These are phyloP conservation scores for Euclidia mi DNA, from an alignment of 2,888 invertebrate species.

Conservation along the genomic window DNA sequence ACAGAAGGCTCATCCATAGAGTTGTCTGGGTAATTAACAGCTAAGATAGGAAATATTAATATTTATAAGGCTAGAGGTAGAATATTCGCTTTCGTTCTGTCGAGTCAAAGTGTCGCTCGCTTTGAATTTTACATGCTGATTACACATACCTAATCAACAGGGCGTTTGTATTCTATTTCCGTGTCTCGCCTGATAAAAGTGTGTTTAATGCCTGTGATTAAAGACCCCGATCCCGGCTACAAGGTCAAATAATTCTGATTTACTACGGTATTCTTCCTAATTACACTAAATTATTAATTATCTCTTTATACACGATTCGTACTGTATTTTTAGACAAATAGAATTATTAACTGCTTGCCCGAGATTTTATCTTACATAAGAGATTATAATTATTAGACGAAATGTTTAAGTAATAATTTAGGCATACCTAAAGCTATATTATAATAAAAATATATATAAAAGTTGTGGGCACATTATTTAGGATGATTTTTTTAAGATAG, in stretches of 20 bases:
- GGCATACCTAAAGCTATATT: too few relatives aligned
- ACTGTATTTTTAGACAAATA: constrained; percentile 1
- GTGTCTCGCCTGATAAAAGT: constrained; percentile 28
- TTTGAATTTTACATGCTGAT: constrained; percentile 79
- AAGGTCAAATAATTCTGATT: constrained; percentile 30
- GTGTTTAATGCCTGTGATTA: constrained; percentile 39
- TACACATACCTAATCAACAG: constrained; percentile 56
- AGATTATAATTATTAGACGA: too few relatives aligned
- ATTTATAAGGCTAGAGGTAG: constrained; percentile 79
- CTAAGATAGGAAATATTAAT: constrained; percentile 87
- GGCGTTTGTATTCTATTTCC: constrained; percentile 46
- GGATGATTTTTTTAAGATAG: too few relatives aligned
- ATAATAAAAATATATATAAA: too few relatives aligned
- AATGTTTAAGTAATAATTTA: too few relatives aligned
- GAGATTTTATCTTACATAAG: too few relatives aligned
- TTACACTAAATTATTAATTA: constrained; percentile 24
- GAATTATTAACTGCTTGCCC: background rate
- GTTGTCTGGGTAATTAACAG: constrained; percentile 85
- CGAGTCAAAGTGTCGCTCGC: constrained; percentile 64
- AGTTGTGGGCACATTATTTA: too few relatives aligned
- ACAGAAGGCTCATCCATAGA: constrained; percentile 81
- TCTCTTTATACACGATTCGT: background rate
- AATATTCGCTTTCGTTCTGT: constrained; percentile 76
- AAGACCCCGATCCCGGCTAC: constrained; percentile 7
- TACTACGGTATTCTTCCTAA: constrained; percentile 10